These are phyloP conservation scores for Uloborus diversus DNA, from an alignment of 1,140 invertebrate species.

Conservation along the genomic window DNA sequence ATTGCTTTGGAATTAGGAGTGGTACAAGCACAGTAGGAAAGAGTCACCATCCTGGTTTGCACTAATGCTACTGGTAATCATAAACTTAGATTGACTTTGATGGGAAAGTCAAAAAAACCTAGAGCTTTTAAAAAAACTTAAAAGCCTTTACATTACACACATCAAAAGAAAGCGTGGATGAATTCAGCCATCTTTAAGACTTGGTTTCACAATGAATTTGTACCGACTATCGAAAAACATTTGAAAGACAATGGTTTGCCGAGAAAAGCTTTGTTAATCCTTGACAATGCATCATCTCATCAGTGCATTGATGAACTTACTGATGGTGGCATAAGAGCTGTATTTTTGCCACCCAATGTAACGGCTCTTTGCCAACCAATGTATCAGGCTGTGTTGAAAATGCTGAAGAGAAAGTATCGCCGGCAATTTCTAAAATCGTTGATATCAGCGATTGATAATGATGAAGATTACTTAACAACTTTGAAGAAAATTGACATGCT, in stretches of 20 bases:
- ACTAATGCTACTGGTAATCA: neutral
- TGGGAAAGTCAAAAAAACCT: constrained; percentile 7
- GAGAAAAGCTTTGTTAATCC: neutral
- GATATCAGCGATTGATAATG: neutral
- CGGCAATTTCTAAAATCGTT: constrained; percentile 71
- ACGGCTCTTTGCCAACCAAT: neutral
- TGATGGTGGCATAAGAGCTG: neutral
- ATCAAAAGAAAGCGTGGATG: constrained; percentile 3
- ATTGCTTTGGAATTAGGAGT: neutral
- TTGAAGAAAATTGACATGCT: constrained; percentile 11
- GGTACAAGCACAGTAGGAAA: neutral
- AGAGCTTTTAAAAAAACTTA: constrained; percentile 5
- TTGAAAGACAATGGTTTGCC: neutral
- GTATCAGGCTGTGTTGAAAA: neutral
- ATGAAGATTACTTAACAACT: constrained; percentile 1
- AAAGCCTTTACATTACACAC: constrained; percentile 8
- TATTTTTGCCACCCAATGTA: constrained; percentile 1
- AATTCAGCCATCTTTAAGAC: neutral
- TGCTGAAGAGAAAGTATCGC: constrained; percentile 4
- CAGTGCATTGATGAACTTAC: neutral
- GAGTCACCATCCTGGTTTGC: constrained; percentile 1
- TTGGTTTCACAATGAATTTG: constrained; percentile 6
- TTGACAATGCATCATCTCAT: neutral
- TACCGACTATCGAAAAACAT: neutral
- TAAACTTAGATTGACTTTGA: neutral